Evolutionary conservation across 1,140 invertebrate genomes (phyloP).

Genomic region (Trichomalopsis sarcophagae): DNA sequence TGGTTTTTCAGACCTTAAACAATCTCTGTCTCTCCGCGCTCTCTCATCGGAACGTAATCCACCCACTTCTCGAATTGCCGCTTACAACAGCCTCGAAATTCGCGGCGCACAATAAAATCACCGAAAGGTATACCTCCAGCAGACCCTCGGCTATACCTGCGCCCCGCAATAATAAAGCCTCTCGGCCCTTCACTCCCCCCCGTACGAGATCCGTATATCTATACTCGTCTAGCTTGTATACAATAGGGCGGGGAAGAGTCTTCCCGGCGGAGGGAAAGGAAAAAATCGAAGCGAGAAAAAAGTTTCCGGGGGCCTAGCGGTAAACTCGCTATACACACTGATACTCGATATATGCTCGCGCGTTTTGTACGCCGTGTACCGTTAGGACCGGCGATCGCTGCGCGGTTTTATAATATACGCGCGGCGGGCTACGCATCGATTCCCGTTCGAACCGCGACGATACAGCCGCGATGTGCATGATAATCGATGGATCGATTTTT

Average conservation of each 20-base stretch:
- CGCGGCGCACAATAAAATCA: background rate
- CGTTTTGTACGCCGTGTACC: background rate
- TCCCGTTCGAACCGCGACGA: background rate
- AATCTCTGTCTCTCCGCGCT: no score
- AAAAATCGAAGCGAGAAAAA: conserved; percentile 2
- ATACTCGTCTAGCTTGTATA: background rate
- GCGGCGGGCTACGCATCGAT: conserved; percentile 1
- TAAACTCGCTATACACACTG: background rate
- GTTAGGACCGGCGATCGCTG: conserved; percentile 57
- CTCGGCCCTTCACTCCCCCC: background rate
- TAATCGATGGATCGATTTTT: background rate
- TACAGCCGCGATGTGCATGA: background rate
- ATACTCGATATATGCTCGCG: background rate
- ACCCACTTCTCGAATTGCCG: background rate
- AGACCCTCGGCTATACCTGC: background rate
- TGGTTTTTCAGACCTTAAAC: no score
- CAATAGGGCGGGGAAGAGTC: background rate
- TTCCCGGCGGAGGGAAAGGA: background rate
- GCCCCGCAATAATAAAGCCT: background rate
- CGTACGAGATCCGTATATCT: background rate
- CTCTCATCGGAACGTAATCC: no score
- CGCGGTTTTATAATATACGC: conserved; percentile 41
- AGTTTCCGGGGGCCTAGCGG: conserved; percentile 39
- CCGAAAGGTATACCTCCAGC: no score
- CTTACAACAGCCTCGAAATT: background rate